Evolutionary conservation across 2,888 invertebrate species (phyloP), one percentile per base, ranked within the genome.

Genomic region (Acanthosepion pharaonis): DNA sequence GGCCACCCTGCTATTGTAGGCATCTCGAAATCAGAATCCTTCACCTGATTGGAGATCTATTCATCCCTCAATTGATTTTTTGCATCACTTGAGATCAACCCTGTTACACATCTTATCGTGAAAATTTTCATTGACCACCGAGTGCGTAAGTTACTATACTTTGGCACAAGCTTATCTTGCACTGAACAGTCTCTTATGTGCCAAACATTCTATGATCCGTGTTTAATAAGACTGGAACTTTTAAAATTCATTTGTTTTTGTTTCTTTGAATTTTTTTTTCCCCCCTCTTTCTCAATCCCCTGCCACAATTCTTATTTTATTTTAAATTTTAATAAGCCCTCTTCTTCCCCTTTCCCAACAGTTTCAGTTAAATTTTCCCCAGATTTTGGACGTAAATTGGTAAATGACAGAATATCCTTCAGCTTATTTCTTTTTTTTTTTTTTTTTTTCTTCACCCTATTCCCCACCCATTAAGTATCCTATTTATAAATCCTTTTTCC

Each of bases 141-240:
- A 92, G 92, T 92, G 92, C 92, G 92, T 92, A 92, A 92, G 92
- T 92, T 92, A 92, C 92, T 92, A 53, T 48, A 92, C 92, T 92
- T 53, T 92, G 51, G 92, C 92, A 92, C 92, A 9, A 51, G 92
- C 92, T 92, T 92, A 92, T 92, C 51, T 92, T 92, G 59, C 59
- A 59, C 51, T 48, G 33, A 92, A 92, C 23, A 92, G 28, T 92
- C 49, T 92, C 49, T 92, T 92, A 42, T 92, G 33, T 33, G 33
- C 48, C 91, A 42, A 78, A n/a, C 78, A 78, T 78, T 78, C 33
- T 78, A 78, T 59, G 59, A 59, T 59, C 59, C 23, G 59, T 51
- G 28, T 51, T 53, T 18, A 53, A 92, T 92, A 51, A 42, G 49
- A 51, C 48, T 92, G 92, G 33, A 92, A 92, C 11, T 23, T 48